Evolutionary conservation across 2,888 invertebrate species (phyloP), one percentile per base, ranked within the genome.

Genomic region (Ormyrus thymus): DNA sequence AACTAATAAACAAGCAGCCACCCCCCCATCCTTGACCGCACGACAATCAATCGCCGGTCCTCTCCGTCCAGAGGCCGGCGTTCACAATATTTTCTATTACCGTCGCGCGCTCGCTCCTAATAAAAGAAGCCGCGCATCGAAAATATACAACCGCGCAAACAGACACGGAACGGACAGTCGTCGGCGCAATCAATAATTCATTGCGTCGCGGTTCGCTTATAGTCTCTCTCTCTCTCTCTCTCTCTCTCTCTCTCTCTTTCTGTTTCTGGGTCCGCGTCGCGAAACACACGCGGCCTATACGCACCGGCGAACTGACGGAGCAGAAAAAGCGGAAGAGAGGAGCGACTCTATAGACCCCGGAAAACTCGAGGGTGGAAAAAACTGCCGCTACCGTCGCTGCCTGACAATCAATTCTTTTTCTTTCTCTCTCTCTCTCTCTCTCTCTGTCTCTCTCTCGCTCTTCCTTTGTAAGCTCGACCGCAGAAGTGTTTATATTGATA

Each of bases 81-180:
- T 29, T 69, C 64, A 64, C 48, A 65, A 70, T 74, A 56, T 78
- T 78, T 64, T 69, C 64, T 74, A 74, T 78, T 62, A 62, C 62
- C 68, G 73, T 50, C 29, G 6, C n/a, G 46, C 73, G 45, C 68
- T 11, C 45, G 45, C 48, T 5, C 7, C 79, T 75, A 79, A 79
- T 79, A 79, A 79, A 79, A 79, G 74, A 64, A 58, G 46, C 51
- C 53, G 10, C 70, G 65, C 53, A 64, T 51, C 64, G 53, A 79
- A 75, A 79, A 79, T 75, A 79, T 56, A 48, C 9, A 51, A 10
- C 55, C 61, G 64, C 58, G 7, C 29, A 29, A 29, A 29, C 29
- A 29, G 29, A 29, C 29, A 29, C 29, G 29, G 29, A 29, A 29
- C 29, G 29, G 29, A 29, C 29, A 29, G 9, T 6, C 13, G 50